Base-by-base conservation (phyloP, 23 tunicate genomes). In the Trididemnum clinides region DNA sequence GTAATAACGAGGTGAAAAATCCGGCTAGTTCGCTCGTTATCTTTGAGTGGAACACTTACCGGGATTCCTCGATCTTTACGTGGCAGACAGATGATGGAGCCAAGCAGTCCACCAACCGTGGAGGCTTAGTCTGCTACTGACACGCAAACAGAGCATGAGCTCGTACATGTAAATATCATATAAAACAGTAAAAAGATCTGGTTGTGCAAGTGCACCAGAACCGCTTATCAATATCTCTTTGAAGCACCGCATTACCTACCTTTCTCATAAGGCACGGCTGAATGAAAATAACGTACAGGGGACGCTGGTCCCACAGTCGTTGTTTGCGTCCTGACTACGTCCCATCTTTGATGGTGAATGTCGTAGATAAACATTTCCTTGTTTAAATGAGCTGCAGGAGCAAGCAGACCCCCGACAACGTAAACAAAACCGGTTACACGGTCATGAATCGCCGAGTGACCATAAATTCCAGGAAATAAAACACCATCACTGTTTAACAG, bases 371-470 rank as follows among this genome's bases (percentile, higher is more conserved):
- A 78, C 39, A 78, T 51, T 78, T 32, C 25, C 18, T 23, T 12
- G 25, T 73, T 73, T 25, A 18, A 30, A 2, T 2, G 26, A 1
- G 57, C 80, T 7, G 3, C 37, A 10, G 75, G 75, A 23, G 7
- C 37, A 28, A 5, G 1, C 2, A 84, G 51, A 0, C 91, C 91
- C 3, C 91, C 91, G 63, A 33, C 50, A 0, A 88, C 35, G 30
- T 88, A 88, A 25, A 88, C 4, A n/a, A 69, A n/a, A 29, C 57
- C 33, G 36, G 79, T 62, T 10, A 39, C 28, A 23, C 23, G 33
- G 35, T 88, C 87, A 62, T 38, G 82, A 10, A 70, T 36, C 0
- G 86, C 39, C 33, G 91, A 50, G 12, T 88, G 91, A 35, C 91
- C 91, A 35, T 54, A 88, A 7, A 71, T 26, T 7, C 84, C 80